Conservation (phyloP, 2,888 invertebrate species). For the Meganola albula region DNA sequence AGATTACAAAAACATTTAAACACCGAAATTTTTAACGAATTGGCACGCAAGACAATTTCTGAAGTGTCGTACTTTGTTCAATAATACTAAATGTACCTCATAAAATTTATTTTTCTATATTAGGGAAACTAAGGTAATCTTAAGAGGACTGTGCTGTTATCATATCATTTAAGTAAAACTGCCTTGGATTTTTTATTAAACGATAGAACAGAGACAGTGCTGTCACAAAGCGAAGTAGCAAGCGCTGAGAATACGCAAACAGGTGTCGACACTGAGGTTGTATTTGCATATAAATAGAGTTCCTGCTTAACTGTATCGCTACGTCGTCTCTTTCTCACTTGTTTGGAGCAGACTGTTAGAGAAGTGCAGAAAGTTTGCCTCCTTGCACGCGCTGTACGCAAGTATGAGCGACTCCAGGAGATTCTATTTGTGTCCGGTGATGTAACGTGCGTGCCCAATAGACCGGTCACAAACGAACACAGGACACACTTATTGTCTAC, state of each 20-base stretch:
- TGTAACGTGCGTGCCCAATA: slow-evolving; percentile 59
- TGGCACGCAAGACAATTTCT: no score
- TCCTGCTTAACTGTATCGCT: slow-evolving; percentile 77
- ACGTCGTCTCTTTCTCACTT: slow-evolving; percentile 66
- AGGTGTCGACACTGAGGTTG: slow-evolving; percentile 76
- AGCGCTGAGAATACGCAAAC: slow-evolving; percentile 75
- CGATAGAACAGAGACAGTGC: slow-evolving; percentile 64
- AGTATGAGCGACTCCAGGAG: slow-evolving; percentile 63
- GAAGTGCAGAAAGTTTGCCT: slow-evolving; percentile 58
- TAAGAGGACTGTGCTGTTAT: no score
- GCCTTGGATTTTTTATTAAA: slow-evolving; percentile 47
- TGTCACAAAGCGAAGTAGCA: slow-evolving; percentile 63
- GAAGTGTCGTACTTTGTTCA: no score
- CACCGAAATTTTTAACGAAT: no score
- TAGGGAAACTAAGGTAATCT: no score
- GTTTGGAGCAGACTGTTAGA: slow-evolving; percentile 50
- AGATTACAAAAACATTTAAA: no score
- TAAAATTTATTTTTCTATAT: no score
- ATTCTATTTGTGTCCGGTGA: slow-evolving; percentile 71
- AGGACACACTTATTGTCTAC: slow-evolving; percentile 40
- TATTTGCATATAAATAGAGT: slow-evolving; percentile 79
- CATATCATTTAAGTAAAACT: slow-evolving; percentile 13
- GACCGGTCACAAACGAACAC: slow-evolving; percentile 46
- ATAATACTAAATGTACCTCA: no score
- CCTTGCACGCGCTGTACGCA: slow-evolving; percentile 59